Base-by-base conservation (phyloP, 2,888 invertebrate species). In the Leucania comma region DNA sequence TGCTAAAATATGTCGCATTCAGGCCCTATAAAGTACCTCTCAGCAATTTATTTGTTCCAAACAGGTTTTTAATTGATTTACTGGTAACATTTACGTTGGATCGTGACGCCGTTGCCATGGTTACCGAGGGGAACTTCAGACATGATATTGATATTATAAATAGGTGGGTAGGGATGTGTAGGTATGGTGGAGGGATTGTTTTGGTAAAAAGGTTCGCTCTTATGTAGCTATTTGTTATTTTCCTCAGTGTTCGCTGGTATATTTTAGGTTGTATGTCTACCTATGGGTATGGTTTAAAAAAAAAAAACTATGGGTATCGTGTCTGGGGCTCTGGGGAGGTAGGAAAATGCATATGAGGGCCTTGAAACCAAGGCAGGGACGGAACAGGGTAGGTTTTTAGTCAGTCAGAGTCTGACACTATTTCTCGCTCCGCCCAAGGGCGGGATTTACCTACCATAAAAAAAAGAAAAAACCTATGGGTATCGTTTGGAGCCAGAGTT, bases 1-100 rank as follows among this genome's bases (percentile, higher is more conserved):
- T 83, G 88, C 84, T 92, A 90, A 92, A 94, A 93, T 93, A 93
- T 90, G 91, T 81, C 81, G 82, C 88, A 87, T 88, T 90, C 91
- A 90, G 92, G 42, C 60, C 59, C 62, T 73, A 74, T 85, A 75
- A 71, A 79, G 72, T 59, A 75, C 79, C 72, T 74, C 73, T 79
- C 70, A 64, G 60, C 68, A 58, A 78, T 75, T 74, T 63, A 75
- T 81, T 82, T 83, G 74, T 78, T 74, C 79, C 65, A 72, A 80
- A 72, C 79, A 64, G 61, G 65, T 75, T 84, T 82, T 81, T 84
- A 84, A 85, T 81, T 86, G 82, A 84, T 84, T 82, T 78, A 81
- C 76, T 80, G 78, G 65, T 63, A 75, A 80, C 75, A 71, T 83
- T 80, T 80, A 69, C 46, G 75, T 68, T 76, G 78, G 78, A 80